Base-by-base conservation (phyloP, 1,140 invertebrate genomes). In the Rhyzopertha dominica region DNA sequence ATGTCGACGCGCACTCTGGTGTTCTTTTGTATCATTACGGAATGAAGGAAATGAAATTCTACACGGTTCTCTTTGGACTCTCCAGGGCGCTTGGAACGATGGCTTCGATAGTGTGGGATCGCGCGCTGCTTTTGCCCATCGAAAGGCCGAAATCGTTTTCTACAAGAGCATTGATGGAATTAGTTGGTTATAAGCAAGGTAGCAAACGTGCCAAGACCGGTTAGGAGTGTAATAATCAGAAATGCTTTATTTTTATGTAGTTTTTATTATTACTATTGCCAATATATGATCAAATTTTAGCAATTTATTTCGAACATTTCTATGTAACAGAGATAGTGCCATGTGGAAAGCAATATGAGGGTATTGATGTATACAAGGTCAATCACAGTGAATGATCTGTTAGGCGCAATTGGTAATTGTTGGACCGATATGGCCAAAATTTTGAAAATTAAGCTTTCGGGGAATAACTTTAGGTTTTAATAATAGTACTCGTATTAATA, bases 21-120 rank as follows among this genome's bases (percentile, higher is more conserved):
- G 92, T 96, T 8, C 73, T 98, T 18, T 74, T 98, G 41, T 75
- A 74, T 66, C 68, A 73, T 56, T 50, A 43, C 23, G 46, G 47
- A 2, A 5, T 98, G 80, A 96, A 84, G 60, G 95, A 98, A 72
- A 98, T 96, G 92, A 94, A 91, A 69, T 98, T 94, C 71, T 98
- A 98, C 79, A 98, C 95, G 9, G 95, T 98, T 2, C 73, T 98
- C 56, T 97, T 98, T 69, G 94, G 95, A 19, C 91, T 98, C 3
- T 97, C 93, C 0, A 82, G 95, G 61, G 92, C 92, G 7, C 77
- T 98, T 2, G 95, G 95, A 32, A 88, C 90, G 1, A 72, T 95
- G 43, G 80, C 94, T 0, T 90, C 91, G 30, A 73, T 98, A 10
- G 82, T 98, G 20, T 98, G 95, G 95, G 89, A 92, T 53, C 79